Base-by-base conservation (phyloP, 1,140 invertebrate genomes). In the Helicoverpa zea region DNA sequence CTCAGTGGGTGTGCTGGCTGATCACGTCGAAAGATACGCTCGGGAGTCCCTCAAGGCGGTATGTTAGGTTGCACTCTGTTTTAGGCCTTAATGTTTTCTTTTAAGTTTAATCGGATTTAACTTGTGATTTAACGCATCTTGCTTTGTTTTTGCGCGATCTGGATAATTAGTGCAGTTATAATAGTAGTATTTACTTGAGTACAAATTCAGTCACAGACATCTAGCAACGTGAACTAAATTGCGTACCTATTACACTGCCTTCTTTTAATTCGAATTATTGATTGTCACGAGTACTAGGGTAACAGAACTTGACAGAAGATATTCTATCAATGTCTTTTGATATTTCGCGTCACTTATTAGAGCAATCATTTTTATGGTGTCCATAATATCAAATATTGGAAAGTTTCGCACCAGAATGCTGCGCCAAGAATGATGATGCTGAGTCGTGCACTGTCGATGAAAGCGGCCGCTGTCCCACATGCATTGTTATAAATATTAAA, bases 381-480 rank as follows among this genome's bases (percentile, higher is more conserved):
- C 68, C 64, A 70, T 61, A 68, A 68, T 43, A 54, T 72, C n/a
- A 76, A 77, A 68, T 64, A 82, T 84, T 83, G 63, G 79, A 87
- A 89, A 86, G 84, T 78, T 51, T 82, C 68, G 82, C 80, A 72
- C 79, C 70, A 75, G 79, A 83, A 81, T 81, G 81, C 83, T 83
- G 52, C 49, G 64, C 83, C 89, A 13, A 86, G 89, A 89, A 89
- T 85, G 88, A 89, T 84, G 83, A 56, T 76, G 76, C 68, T 80
- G 76, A 86, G 52, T 82, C 86, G 86, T 87, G 81, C 66, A 89
- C 76, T 85, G 86, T 74, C 82, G 79, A 88, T 85, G 90, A 92
- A 93, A 93, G 89, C 85, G 87, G 79, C 80, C 82, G 83, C 79
- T 85, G 89, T 84, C 85, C 90, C 86, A 92, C 83, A 90, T 92